A percentile compares a stretch with the other conserved stretches of the same genome.
phyloP scores from a whole-genome alignment of 2,797 vertebrate species.

The Manis javanica region DNA sequence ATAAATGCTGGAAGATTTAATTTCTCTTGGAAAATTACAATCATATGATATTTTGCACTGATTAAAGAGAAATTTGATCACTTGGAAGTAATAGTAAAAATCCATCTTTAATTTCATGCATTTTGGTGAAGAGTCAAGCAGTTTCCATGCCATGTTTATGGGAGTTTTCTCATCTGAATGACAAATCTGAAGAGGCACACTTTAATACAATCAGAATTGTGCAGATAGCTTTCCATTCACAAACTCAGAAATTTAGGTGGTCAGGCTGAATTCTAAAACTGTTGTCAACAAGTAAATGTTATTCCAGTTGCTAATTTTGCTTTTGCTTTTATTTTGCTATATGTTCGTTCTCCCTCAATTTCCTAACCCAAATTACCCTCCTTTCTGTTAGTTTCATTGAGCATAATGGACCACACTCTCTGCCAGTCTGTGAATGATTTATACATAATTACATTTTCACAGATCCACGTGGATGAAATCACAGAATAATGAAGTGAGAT shows the following conservation, averaged over 20 bases:
- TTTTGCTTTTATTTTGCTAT: slow-evolving; percentile 43
- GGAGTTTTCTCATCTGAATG: slow-evolving; percentile 12
- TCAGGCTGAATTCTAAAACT: slow-evolving; percentile 20
- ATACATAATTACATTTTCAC: slow-evolving; percentile 27
- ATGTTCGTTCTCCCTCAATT: not conserved
- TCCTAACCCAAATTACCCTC: not conserved
- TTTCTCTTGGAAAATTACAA: slow-evolving; percentile 51
- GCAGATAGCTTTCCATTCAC: not conserved
- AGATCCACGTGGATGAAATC: not conserved
- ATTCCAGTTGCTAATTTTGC: not conserved
- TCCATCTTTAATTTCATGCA: slow-evolving; percentile 28
- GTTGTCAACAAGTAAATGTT: not conserved
- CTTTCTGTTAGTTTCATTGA: slow-evolving; percentile 14
- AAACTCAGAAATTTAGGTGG: not conserved
- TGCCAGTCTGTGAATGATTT: not conserved
- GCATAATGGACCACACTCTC: not conserved
- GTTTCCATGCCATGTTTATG: not conserved
- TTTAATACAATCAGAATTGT: not conserved
- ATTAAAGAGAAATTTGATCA: slow-evolving; percentile 56
- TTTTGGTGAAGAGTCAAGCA: not conserved
- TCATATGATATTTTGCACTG: slow-evolving; percentile 42
- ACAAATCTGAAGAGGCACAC: not conserved
- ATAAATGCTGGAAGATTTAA: slow-evolving; percentile 19
- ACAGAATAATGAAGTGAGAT: slow-evolving; percentile 6
- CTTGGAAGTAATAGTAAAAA: slow-evolving; percentile 33